phyloP scores from a whole-genome alignment of 2,888 invertebrate species.

The Cantharis flavilabris region DNA sequence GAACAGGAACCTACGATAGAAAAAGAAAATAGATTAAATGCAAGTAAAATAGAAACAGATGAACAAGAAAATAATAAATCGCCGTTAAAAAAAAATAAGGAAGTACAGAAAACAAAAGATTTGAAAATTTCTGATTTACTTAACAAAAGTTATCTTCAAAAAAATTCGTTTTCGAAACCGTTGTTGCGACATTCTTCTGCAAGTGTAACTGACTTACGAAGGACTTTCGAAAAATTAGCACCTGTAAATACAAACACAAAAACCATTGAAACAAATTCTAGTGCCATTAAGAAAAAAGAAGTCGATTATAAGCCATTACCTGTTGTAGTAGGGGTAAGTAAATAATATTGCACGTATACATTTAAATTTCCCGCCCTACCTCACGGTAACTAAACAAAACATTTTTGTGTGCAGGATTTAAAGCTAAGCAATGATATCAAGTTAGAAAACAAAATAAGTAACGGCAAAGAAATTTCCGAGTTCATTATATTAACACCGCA shows the following conservation, averaged over 20 bases:
- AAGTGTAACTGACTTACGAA: conserved; percentile 62
- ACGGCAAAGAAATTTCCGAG: conserved; percentile 57
- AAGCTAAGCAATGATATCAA: background rate
- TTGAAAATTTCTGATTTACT: conserved; percentile 12
- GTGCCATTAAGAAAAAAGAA: conserved; percentile 9
- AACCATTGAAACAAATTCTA: background rate
- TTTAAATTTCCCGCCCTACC: too few species aligned
- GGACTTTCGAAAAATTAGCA: conserved; percentile 58
- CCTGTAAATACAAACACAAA: conserved; percentile 1
- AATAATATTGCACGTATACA: too few species aligned
- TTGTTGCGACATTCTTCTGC: conserved; percentile 32
- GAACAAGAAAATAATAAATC: background rate
- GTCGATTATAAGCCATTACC: background rate
- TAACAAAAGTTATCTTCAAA: conserved; percentile 24
- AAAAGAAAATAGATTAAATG: background rate
- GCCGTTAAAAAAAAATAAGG: background rate
- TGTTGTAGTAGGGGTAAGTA: background rate
- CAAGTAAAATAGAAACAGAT: background rate
- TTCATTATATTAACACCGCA: conserved; percentile 72
- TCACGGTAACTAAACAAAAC: background rate
- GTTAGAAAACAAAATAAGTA: background rate
- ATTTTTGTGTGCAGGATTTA: background rate
- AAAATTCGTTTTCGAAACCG: background rate
- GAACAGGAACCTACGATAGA: background rate
- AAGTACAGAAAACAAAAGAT: background rate